These are phyloP conservation scores for Cynocephalus volans DNA, from an alignment of 2,113 vertebrate species.

Conservation along the genomic window DNA sequence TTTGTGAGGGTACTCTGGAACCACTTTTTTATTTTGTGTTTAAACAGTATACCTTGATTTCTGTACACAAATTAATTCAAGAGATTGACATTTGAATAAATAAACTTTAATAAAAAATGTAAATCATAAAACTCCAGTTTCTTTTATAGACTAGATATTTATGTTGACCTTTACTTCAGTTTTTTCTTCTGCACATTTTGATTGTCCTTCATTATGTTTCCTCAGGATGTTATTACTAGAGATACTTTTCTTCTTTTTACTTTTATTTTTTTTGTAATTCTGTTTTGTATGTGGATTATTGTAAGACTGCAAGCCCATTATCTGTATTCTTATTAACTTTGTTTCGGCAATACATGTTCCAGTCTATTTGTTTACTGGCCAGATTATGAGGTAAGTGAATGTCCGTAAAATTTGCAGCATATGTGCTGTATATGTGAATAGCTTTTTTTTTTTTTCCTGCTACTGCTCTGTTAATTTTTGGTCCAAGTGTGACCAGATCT, in stretches of 20 bases:
- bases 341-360: not conserved
- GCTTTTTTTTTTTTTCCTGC: not conserved
- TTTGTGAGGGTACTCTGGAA: not conserved
- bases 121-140: not conserved
- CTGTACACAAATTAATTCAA: conserved; percentile 25
- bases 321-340: conserved; percentile 44
- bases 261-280: not conserved
- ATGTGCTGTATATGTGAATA: not conserved
- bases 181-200: conserved; percentile 2
- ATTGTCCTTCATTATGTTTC: conserved; percentile 54
- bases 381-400: not conserved
- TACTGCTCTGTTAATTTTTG: not conserved
- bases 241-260: not conserved
- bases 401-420: not conserved
- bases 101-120: not conserved
- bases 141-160: not conserved
- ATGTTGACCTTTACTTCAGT: not conserved
- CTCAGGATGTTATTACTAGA: not conserved
- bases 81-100: conserved; percentile 2
- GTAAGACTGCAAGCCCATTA: not conserved
- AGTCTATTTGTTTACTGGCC: conserved; percentile 30
- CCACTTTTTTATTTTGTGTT: not conserved
- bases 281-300: conserved; percentile 11
- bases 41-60: conserved; percentile 16
- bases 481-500: not conserved